Evolutionary conservation across 2,888 invertebrate species (phyloP).

Genomic region (Cephus runcator): DNA sequence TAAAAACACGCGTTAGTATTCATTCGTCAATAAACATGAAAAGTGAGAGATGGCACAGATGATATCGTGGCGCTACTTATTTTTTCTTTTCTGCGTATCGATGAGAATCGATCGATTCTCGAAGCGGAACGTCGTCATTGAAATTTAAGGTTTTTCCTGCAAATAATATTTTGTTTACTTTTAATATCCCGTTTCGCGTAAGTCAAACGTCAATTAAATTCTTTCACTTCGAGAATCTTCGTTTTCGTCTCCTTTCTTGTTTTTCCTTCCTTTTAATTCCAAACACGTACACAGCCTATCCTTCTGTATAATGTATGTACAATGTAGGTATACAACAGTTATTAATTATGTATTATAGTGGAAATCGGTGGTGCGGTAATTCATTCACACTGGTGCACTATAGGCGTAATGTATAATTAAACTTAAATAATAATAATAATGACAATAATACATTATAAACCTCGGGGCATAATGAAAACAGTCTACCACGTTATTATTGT

Average conservation of each 20-base stretch:
- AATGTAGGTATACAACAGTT: conserved; percentile 54
- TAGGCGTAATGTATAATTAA: conserved; percentile 1
- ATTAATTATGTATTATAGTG: conserved; percentile 65
- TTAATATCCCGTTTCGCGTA: too few species aligned
- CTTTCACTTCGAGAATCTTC: conserved; percentile 41
- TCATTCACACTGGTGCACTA: conserved; percentile 56
- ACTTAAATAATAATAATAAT: conserved; percentile 5
- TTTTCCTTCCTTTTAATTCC: too few species aligned
- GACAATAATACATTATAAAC: neutral
- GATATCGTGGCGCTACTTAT: conserved; percentile 37
- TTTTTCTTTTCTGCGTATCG: neutral
- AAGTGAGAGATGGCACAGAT: conserved; percentile 35
- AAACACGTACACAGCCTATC: conserved; percentile 24
- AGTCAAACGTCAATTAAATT: too few species aligned
- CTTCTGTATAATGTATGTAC: conserved; percentile 31
- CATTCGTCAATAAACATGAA: conserved; percentile 39
- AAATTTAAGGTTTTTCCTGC: too few species aligned
- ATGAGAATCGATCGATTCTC: neutral
- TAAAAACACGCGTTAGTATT: conserved; percentile 63
- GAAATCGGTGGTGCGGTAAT: conserved; percentile 50
- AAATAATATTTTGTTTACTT: too few species aligned
- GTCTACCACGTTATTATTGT: too few species aligned
- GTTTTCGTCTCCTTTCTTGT: neutral
- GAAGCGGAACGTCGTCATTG: too few species aligned
- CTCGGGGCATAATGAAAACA: too few species aligned